Percentiles rank a stretch among this genome's conserved stretches.
Conservation (phyloP, 2,888 invertebrate genomes). For the Timema podura region DNA sequence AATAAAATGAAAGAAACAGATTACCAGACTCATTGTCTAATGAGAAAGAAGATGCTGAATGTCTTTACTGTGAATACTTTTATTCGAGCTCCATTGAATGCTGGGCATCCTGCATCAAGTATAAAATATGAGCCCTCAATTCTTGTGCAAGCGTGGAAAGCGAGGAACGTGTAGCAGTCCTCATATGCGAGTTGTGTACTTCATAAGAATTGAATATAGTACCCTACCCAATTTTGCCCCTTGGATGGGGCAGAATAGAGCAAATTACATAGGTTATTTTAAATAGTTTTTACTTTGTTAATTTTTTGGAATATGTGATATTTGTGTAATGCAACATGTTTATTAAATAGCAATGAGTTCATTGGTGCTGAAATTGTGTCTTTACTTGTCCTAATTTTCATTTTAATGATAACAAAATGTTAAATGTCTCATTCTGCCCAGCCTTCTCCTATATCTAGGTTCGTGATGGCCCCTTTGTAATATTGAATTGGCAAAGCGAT, state of each 20-base stretch:
- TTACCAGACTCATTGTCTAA: too few relatives aligned
- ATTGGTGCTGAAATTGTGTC: not conserved
- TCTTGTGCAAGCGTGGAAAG: constrained; percentile 24
- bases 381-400: not conserved
- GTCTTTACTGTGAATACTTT: not conserved
- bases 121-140: constrained; percentile 11
- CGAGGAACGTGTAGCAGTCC: constrained; percentile 23
- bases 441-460: too few relatives aligned
- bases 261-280: not conserved
- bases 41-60: too few relatives aligned
- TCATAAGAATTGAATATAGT: not conserved
- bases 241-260: not conserved
- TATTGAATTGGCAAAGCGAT: not conserved
- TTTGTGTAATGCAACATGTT: not conserved
- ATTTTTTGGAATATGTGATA: not conserved
- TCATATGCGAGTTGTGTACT: not conserved
- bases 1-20: too few relatives aligned
- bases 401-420: not conserved
- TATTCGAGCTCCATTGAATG: not conserved
- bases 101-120: not conserved
- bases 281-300: not conserved
- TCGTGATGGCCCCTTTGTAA: too few relatives aligned
- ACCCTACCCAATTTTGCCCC: not conserved
- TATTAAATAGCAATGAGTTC: not conserved
- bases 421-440: not conserved